Conservation (phyloP, 2,888 invertebrate species). For the Chrysolina americana region DNA sequence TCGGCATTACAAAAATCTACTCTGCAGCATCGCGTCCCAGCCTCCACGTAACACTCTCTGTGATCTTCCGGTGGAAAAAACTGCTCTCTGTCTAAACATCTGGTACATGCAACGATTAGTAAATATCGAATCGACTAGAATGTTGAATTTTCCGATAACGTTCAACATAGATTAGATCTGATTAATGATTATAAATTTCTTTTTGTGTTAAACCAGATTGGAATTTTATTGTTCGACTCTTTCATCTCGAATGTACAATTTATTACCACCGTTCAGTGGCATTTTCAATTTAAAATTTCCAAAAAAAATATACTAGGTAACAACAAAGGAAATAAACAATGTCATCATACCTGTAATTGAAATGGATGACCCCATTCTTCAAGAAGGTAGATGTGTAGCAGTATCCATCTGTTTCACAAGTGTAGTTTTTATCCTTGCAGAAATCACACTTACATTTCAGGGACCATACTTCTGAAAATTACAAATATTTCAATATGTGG, state of each 20-base stretch:
- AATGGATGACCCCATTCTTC: slow-evolving; percentile 73
- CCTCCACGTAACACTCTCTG: slow-evolving; percentile 69
- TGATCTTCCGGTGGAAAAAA: slow-evolving; percentile 77
- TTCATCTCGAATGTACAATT: background rate
- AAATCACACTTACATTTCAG: slow-evolving; percentile 90
- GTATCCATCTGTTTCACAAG: slow-evolving; percentile 91
- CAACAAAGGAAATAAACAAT: background rate
- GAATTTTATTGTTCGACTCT: slow-evolving; percentile 40
- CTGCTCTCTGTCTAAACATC: slow-evolving; percentile 65
- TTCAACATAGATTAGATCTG: background rate
- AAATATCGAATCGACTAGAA: slow-evolving; percentile 17
- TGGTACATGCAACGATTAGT: slow-evolving; percentile 50
- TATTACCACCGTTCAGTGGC: background rate
- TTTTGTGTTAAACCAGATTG: slow-evolving; percentile 41
- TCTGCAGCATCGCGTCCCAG: slow-evolving; percentile 72
- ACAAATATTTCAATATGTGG: too few species aligned
- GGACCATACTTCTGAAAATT: slow-evolving; percentile 71
- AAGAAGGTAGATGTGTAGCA: slow-evolving; percentile 77
- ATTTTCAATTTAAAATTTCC: background rate
- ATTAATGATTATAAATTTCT: background rate
- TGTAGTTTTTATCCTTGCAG: slow-evolving; percentile 81
- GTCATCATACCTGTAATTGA: slow-evolving; percentile 84
- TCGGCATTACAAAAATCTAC: slow-evolving; percentile 73
- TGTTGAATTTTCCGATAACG: background rate
- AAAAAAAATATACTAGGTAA: background rate